Evolutionary conservation across 1,140 invertebrate genomes (phyloP).

Genomic region (Dufourea novaeangliae): DNA sequence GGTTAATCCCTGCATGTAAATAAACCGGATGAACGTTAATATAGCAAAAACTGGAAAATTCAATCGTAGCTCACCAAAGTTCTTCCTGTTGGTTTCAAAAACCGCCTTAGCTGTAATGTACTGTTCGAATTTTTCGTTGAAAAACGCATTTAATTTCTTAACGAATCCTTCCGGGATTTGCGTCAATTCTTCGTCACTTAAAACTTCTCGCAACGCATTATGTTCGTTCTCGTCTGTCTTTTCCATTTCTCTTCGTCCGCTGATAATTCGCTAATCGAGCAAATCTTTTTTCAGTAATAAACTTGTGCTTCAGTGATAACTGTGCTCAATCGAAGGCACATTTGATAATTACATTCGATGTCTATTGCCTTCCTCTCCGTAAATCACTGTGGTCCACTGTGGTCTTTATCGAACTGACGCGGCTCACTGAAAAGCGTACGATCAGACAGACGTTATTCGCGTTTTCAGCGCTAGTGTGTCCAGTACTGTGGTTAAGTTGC

Average conservation of each 20-base stretch:
- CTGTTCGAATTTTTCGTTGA: slow-evolving; percentile 86
- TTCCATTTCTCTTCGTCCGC: slow-evolving; percentile 63
- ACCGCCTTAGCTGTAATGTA: slow-evolving; percentile 87
- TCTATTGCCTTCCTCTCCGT: not conserved
- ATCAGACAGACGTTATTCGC: not conserved
- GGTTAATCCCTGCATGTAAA: slow-evolving; percentile 30
- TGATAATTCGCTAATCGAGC: not conserved
- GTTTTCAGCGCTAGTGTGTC: slow-evolving; percentile 35
- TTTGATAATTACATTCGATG: slow-evolving; percentile 37
- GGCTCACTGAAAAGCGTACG: not conserved
- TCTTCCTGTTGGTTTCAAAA: slow-evolving; percentile 84
- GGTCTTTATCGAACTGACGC: slow-evolving; percentile 36
- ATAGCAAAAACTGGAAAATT: slow-evolving; percentile 13
- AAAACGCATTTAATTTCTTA: slow-evolving; percentile 84
- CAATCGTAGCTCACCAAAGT: slow-evolving; percentile 80
- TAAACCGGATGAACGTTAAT: slow-evolving; percentile 31
- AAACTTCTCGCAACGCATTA: slow-evolving; percentile 69
- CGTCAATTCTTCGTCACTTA: slow-evolving; percentile 79
- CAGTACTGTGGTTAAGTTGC: not conserved
- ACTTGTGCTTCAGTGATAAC: not conserved
- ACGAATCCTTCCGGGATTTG: slow-evolving; percentile 78
- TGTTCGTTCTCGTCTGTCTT: slow-evolving; percentile 71
- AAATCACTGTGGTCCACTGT: slow-evolving; percentile 21
- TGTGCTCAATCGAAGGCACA: slow-evolving; percentile 11
- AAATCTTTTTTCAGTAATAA: slow-evolving; percentile 4